Percentiles rank a stretch among this genome's conserved stretches.
Conservation (phyloP, 2,888 invertebrate genomes). For the Oligia fasciuncula region DNA sequence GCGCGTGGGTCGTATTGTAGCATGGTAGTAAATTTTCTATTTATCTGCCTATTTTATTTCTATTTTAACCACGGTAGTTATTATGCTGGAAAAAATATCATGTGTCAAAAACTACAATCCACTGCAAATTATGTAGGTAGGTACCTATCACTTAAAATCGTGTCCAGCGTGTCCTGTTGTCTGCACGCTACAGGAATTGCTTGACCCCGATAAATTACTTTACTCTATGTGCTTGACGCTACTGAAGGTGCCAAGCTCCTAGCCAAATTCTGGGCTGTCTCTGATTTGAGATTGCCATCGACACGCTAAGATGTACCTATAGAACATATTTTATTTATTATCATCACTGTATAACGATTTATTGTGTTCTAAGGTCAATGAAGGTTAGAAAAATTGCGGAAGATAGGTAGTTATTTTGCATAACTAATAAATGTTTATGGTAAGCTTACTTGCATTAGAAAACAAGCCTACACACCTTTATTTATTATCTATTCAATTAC, state of each 20-base stretch:
- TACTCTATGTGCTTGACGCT: too few species aligned
- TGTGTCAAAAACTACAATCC: neutral
- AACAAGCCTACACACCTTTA: conserved; percentile 7
- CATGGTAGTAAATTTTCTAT: too few species aligned
- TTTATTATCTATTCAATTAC: conserved; percentile 22
- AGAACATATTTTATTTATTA: neutral
- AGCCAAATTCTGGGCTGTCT: too few species aligned
- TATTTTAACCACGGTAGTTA: neutral
- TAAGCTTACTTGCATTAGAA: conserved; percentile 43
- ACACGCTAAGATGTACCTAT: too few species aligned
- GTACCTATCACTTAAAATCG: too few species aligned
- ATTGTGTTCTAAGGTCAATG: neutral
- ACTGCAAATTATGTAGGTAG: neutral
- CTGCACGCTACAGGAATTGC: too few species aligned
- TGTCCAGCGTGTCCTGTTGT: too few species aligned
- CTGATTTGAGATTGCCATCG: too few species aligned
- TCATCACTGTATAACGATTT: neutral
- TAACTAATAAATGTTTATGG: neutral
- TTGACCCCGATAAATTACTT: too few species aligned
- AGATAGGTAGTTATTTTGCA: neutral
- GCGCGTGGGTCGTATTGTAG: neutral
- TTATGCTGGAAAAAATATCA: neutral
- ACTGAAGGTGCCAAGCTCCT: too few species aligned
- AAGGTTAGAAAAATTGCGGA: neutral
- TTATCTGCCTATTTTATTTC: too few species aligned